phyloP scores from a whole-genome alignment of 1,140 invertebrate species.

The Gonatopus flavifemur region DNA sequence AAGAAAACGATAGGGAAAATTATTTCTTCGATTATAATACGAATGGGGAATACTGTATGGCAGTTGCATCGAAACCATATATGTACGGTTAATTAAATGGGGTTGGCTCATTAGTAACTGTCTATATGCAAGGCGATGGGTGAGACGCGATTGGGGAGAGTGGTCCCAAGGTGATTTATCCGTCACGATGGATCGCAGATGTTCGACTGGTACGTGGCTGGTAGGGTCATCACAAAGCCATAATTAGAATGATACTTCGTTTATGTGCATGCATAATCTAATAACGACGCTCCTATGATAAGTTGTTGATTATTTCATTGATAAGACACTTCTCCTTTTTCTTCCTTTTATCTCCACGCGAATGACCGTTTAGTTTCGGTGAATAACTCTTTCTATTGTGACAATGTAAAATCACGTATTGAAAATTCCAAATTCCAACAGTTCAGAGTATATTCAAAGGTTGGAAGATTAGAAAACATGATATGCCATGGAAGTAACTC shows the following conservation, averaged over 20 bases:
- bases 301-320: too few relatives aligned
- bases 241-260: conserved; percentile 26
- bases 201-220: conserved; percentile 32
- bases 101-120: conserved; percentile 44
- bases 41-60: conserved; percentile 32
- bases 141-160: conserved; percentile 40
- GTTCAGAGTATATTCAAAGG: too few relatives aligned
- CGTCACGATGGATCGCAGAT: conserved; percentile 41
- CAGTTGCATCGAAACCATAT: conserved; percentile 34
- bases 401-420: too few relatives aligned
- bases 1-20: conserved; percentile 15
- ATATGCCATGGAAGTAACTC: too few relatives aligned
- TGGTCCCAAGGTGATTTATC: conserved; percentile 44
- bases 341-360: too few relatives aligned
- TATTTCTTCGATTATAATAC: conserved; percentile 5
- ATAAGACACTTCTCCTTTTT: too few relatives aligned
- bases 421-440: too few relatives aligned
- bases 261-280: conserved; percentile 22
- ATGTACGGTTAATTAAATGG: conserved; percentile 43
- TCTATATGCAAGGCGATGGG: conserved; percentile 45
- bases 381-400: too few relatives aligned
- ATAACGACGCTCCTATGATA: conserved; percentile 2
- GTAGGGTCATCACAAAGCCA: conserved; percentile 25
- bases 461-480: too few relatives aligned
- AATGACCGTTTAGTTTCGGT: too few relatives aligned